Base-by-base conservation (phyloP, 2,113 vertebrate genomes). In the Ardeotis arabs region DNA sequence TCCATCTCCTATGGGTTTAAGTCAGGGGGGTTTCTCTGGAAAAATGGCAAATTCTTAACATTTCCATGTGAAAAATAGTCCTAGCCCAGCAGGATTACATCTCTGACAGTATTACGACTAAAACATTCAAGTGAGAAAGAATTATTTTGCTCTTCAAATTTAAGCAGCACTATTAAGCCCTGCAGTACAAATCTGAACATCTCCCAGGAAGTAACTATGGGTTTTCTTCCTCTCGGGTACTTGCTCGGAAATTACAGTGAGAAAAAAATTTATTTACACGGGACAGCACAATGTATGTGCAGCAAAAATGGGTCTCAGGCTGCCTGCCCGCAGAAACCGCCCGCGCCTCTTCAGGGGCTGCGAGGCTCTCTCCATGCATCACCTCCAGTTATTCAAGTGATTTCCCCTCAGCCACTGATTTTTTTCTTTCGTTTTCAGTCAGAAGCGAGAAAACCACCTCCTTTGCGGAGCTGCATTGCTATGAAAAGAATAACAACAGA, bases 1-100 rank as follows among this genome's bases (percentile, higher is more conserved):
- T 81, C n/a, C 10, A 55, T 35, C 39, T 50, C 35, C 79, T 29
- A 2, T 0, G 5, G 22, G 35, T 63, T 73, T 70, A 49, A 64
- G 2, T 28, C 0, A 1, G 11, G 5, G 3, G 1, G 6, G 9
- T 78, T 87, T 72, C 44, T 39, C 16, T 1, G 3, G 27, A 21
- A 77, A 82, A 73, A 84, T 6, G 10, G 22, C 15, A 39, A 62
- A 41, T 66, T 77, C 31, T 52, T 66, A 58, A 24, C 6, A 22
- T n/a, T 72, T 67, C 12, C 3, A 19, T 37, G 10, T 10, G 6
- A 74, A 50, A 67, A 74, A 16, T 15, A 86, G 31, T 15, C 35
- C 27, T 35, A 28, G 15, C 14, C 41, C 27, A 21, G 21, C 18
- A 67, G 23, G 12, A 52, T 53, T 47, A 9, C 3, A 25, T 29